Evolutionary conservation across 2,113 vertebrate species (phyloP).

Genomic region (Chionomys nivalis): DNA sequence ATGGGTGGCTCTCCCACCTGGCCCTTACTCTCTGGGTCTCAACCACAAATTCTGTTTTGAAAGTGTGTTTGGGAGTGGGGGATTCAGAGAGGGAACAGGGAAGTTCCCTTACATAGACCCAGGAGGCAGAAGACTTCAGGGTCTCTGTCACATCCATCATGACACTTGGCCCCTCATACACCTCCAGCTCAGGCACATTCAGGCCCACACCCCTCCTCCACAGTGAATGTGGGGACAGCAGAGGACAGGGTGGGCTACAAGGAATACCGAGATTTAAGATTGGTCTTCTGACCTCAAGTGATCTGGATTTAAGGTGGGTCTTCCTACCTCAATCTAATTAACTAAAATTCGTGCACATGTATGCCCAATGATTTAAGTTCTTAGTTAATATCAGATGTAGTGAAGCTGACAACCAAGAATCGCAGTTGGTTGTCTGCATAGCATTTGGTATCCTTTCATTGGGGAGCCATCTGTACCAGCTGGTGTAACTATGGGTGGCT

Average conservation of each 20-base stretch:
- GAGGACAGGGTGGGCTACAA: neutral
- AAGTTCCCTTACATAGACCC: constrained; percentile 89
- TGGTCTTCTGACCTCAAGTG: neutral
- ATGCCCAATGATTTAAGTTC: neutral
- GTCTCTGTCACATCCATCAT: constrained; percentile 86
- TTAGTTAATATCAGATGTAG: neutral
- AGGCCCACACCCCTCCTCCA: constrained; percentile 92
- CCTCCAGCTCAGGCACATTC: constrained; percentile 89
- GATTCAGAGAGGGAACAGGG: too few species aligned
- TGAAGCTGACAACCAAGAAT: neutral
- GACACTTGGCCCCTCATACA: constrained; percentile 86
- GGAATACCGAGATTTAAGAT: neutral
- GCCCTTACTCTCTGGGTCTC: neutral
- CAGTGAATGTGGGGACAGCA: constrained; percentile 86
- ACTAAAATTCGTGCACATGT: neutral
- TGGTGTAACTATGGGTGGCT: neutral
- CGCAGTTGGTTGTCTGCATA: neutral
- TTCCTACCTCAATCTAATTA: neutral
- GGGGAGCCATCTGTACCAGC: neutral
- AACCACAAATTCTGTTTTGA: neutral
- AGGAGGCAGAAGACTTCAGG: constrained; percentile 83
- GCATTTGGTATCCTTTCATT: neutral
- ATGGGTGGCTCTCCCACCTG: neutral
- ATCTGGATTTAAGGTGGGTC: neutral
- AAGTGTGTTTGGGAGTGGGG: neutral